These are phyloP conservation scores for Semnornis frantzii DNA, from an alignment of 2,113 vertebrate species.

Conservation along the genomic window DNA sequence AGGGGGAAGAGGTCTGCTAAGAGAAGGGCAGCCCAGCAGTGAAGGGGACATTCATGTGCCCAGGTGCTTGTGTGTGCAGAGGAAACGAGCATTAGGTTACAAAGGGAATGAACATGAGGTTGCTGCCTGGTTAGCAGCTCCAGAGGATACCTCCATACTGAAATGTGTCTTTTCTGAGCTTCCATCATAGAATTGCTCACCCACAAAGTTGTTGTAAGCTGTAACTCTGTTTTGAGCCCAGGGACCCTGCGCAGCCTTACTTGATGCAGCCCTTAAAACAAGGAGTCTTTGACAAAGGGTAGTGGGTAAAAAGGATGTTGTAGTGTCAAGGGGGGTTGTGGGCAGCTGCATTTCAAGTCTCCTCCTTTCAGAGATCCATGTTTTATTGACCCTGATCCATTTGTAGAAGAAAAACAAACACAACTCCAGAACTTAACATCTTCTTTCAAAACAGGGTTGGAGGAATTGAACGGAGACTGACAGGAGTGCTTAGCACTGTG, in stretches of 20 bases:
- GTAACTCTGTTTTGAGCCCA: neutral
- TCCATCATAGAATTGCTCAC: neutral
- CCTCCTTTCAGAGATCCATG: neutral
- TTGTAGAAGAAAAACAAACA: constrained; percentile 39
- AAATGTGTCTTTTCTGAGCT: neutral
- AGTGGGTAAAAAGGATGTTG: neutral
- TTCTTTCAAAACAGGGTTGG: constrained; percentile 18
- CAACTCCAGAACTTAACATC: constrained; percentile 24
- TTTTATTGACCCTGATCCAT: constrained; percentile 6
- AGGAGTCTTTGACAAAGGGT: neutral
- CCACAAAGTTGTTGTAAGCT: neutral
- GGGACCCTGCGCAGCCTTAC: neutral
- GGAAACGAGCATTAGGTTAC: neutral
- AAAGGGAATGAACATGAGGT: neutral
- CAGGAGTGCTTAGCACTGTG: constrained; percentile 50
- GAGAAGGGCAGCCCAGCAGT: neutral
- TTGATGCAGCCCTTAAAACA: neutral
- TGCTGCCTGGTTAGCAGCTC: neutral
- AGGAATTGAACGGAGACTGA: constrained; percentile 44
- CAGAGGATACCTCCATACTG: neutral
- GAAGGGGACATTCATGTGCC: neutral
- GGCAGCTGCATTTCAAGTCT: neutral
- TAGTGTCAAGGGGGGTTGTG: neutral
- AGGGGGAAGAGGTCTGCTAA: neutral
- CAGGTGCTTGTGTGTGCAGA: neutral